Percentiles rank a stretch among this genome's conserved stretches.
Conservation (phyloP, 1,140 invertebrate species). For the Anastrepha obliqua region DNA sequence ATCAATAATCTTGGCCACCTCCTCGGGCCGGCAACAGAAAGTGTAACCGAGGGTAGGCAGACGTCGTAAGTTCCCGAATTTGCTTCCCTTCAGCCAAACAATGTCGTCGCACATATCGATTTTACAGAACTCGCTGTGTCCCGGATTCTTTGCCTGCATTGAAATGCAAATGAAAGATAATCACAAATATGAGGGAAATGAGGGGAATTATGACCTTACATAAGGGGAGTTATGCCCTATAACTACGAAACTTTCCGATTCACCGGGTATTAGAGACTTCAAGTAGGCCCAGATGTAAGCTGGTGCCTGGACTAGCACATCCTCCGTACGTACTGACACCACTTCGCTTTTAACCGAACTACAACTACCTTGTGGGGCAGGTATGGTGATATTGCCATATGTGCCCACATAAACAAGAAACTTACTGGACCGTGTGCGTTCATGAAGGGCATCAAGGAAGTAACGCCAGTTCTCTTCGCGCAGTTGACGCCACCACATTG, state of each 20-base stretch:
- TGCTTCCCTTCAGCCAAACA: conserved; percentile 18
- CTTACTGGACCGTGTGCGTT: not conserved
- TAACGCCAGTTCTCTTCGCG: conserved; percentile 12
- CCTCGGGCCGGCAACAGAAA: not conserved
- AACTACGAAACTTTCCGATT: not conserved
- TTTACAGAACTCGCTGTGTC: not conserved
- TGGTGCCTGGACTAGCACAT: not conserved
- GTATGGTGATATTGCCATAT: conserved; percentile 4
- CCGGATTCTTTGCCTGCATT: not conserved
- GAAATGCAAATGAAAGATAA: not conserved
- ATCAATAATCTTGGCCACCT: conserved; percentile 6
- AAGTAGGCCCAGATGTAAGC: not conserved
- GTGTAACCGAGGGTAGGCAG: conserved; percentile 9
- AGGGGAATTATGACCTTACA: not conserved
- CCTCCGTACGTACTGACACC: not conserved
- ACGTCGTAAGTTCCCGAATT: not conserved
- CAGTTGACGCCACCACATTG: conserved; percentile 35
- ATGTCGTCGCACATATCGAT: conserved; percentile 29
- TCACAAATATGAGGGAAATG: not conserved
- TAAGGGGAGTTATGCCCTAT: conserved; percentile 26
- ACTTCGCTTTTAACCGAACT: not conserved
- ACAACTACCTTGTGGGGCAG: not conserved
- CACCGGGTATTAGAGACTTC: not conserved
- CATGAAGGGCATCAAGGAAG: not conserved
- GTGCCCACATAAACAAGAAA: not conserved